These are phyloP conservation scores for Hippopotamyrus pictus DNA, from an alignment of 2,797 vertebrate species.

Conservation along the genomic window DNA sequence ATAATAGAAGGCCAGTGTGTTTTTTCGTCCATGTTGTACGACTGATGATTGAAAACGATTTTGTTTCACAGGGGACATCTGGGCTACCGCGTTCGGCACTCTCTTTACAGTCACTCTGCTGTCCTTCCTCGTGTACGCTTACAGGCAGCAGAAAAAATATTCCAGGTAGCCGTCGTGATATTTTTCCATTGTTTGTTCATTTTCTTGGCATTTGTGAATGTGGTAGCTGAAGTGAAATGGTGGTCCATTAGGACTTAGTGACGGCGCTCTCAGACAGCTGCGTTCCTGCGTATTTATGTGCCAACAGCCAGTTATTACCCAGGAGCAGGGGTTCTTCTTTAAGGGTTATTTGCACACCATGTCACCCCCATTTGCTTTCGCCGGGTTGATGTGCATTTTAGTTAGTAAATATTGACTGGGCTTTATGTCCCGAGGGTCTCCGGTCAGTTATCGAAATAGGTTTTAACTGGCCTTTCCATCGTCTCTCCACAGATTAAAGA, in stretches of 20 bases:
- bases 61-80: slow-evolving; percentile 38
- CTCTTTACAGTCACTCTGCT: slow-evolving; percentile 46
- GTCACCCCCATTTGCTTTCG: not conserved
- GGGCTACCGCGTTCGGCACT: slow-evolving; percentile 43
- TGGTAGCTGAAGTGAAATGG: not conserved
- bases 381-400: not conserved
- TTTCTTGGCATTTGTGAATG: not conserved
- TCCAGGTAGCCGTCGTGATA: slow-evolving; percentile 28
- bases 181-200: not conserved
- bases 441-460: not conserved
- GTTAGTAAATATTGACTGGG: slow-evolving; percentile 9
- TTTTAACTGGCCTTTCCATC: not conserved
- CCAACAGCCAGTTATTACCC: not conserved
- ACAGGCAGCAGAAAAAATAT: slow-evolving; percentile 38
- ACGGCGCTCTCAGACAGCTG: not conserved
- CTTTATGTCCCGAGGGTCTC: not conserved
- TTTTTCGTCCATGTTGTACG: not conserved
- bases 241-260: not conserved
- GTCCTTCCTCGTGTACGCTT: slow-evolving; percentile 35
- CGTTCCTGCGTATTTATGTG: not conserved
- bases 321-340: not conserved
- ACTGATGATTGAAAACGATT: not conserved
- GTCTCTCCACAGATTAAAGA: slow-evolving; percentile 37
- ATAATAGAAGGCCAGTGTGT: not conserved
- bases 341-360: not conserved